Evolutionary conservation across 2,113 vertebrate species (phyloP).

Genomic region (Sylvicapra grimmia): DNA sequence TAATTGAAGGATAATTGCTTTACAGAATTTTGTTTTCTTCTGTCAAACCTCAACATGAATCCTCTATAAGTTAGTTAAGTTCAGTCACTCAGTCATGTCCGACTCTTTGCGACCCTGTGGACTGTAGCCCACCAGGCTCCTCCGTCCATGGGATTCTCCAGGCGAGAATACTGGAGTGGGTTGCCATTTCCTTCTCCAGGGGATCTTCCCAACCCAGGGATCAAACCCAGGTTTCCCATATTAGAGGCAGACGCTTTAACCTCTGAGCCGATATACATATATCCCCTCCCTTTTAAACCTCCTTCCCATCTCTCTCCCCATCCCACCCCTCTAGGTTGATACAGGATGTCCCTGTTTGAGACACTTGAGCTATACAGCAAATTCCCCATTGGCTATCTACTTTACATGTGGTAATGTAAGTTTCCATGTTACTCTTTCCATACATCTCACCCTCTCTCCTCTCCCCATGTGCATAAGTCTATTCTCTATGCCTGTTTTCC

Average conservation of each 20-base stretch:
- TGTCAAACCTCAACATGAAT: background rate
- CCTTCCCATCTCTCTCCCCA: background rate
- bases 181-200: no score
- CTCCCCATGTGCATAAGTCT: background rate
- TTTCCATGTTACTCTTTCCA: background rate
- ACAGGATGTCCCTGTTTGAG: background rate
- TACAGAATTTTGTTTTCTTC: background rate
- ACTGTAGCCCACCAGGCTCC: no score
- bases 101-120: no score
- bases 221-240: no score
- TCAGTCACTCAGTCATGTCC: no score
- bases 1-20: background rate
- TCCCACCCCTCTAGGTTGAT: background rate
- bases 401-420: background rate
- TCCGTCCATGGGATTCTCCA: no score
- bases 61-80: no score
- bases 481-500: background rate
- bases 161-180: no score
- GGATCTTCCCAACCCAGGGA: no score
- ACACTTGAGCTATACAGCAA: background rate
- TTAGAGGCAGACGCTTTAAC: no score
- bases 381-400: background rate
- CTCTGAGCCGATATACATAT: background rate
- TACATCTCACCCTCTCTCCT: background rate
- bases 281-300: background rate